A percentile compares a stretch with the other conserved stretches of the same genome.
phyloP scores from a whole-genome alignment of 1,140 invertebrate species.

The Drosophila pallidifrons region DNA sequence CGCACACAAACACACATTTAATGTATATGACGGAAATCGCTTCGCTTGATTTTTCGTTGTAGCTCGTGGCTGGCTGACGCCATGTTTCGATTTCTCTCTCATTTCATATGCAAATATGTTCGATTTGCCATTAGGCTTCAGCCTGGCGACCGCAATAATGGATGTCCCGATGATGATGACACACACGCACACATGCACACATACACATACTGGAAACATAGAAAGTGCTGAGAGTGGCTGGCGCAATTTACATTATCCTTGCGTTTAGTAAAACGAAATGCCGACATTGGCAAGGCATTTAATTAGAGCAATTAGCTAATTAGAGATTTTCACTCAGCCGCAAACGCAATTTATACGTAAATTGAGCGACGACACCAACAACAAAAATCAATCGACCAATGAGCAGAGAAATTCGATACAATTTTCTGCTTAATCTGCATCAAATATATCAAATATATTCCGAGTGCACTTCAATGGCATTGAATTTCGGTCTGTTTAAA shows the following conservation, averaged over 20 bases:
- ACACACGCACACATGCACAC: conserved; percentile 10
- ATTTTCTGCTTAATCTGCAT: conserved; percentile 52
- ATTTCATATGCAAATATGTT: conserved; percentile 84
- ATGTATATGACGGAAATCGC: conserved; percentile 53
- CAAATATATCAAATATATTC: conserved; percentile 29
- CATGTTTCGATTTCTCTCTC: conserved; percentile 80
- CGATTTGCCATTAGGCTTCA: conserved; percentile 74
- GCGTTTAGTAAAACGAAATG: conserved; percentile 74
- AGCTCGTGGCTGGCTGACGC: conserved; percentile 60
- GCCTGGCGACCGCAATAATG: conserved; percentile 73
- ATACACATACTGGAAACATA: neutral
- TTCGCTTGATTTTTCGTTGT: conserved; percentile 44
- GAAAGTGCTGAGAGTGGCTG: neutral
- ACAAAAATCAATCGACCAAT: conserved; percentile 71
- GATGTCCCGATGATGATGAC: conserved; percentile 47
- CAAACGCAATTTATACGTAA: conserved; percentile 44
- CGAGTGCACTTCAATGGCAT: no score
- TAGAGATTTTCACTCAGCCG: conserved; percentile 69
- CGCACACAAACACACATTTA: neutral
- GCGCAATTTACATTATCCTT: conserved; percentile 77
- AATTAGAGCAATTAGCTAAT: conserved; percentile 84
- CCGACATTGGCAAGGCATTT: conserved; percentile 80
- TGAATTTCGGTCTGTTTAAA: neutral
- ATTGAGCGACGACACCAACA: conserved; percentile 25
- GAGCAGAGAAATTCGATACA: conserved; percentile 21